Evolutionary conservation across 2,888 invertebrate genomes (phyloP), one percentile per base, ranked within the genome.

Genomic region (Schrankia costaestrigalis): DNA sequence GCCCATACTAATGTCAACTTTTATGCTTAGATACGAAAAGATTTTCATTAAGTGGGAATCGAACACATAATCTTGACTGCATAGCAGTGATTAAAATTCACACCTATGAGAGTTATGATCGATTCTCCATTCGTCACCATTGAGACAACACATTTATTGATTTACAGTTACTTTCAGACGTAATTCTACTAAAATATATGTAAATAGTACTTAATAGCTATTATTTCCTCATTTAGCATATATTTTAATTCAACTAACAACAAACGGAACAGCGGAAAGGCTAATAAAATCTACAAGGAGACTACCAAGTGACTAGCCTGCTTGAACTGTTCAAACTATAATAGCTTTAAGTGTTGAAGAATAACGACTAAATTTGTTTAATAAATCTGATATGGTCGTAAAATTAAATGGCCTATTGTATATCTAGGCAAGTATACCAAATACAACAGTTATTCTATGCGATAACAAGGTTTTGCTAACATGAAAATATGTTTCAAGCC

Each of bases 371-470:
- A 23, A 41, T 30, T 57, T 8, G 23, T 24, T 7, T 26, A 15
- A 4, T 9, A 22, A 10, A 17, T 12, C 8, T 35, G 26, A 31
- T 26, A 31, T 12, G 10, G 30, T 31, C 17, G 32, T 50, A 42
- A 53, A 58, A 41, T 35, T 50, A 53, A 58, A 55, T 26, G 14
- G 34, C 33, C 36, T 33, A 55, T 57, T 56, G 58, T 55, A 31
- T 41, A 47, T 26, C 12, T 34, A 13, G 38, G 36, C 43, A 21
- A 22, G 7, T 25, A 25, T 25, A 43, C 36, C 41, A 23, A 46
- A 36, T 22, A 42, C 47, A 60, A 60, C 61, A 34, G 46, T 49
- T 51, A n/a, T n/a, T n/a, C n/a, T n/a, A n/a, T n/a, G n/a, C n/a
- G n/a, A n/a, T n/a, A n/a, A n/a, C n/a, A n/a, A n/a, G n/a, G n/a